Conservation (phyloP, 2,888 invertebrate genomes). For the Lithodes maja region DNA sequence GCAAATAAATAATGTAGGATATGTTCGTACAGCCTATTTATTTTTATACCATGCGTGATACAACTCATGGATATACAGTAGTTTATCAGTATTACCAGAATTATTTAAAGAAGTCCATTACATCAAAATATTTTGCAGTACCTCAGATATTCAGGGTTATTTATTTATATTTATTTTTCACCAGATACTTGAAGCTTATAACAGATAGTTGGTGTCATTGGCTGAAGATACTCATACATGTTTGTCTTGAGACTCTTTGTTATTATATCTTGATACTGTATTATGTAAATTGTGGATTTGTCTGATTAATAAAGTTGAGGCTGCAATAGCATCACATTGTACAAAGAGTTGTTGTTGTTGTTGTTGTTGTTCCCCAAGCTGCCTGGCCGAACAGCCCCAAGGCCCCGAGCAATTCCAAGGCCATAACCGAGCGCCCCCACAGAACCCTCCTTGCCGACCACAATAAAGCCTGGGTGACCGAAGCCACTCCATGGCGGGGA, state of each 20-base stretch:
- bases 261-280: conserved; percentile 36
- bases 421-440: too few species aligned
- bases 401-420: too few species aligned
- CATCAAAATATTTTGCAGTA: conserved; percentile 58
- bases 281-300: conserved; percentile 30
- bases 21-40: conserved; percentile 56
- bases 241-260: conserved; percentile 47
- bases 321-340: conserved; percentile 41
- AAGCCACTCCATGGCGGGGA: too few species aligned
- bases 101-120: conserved; percentile 40
- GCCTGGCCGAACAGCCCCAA: too few species aligned
- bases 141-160: conserved; percentile 50
- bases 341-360: neutral
- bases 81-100: conserved; percentile 62
- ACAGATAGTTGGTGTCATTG: conserved; percentile 30
- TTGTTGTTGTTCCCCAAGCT: too few species aligned
- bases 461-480: too few species aligned
- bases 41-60: conserved; percentile 58
- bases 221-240: conserved; percentile 33
- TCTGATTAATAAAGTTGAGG: conserved; percentile 43
- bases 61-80: conserved; percentile 47
- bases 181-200: conserved; percentile 36
- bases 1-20: conserved; percentile 35
- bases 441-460: too few species aligned
- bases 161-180: conserved; percentile 30